phyloP scores from a whole-genome alignment of 2,797 vertebrate species.

The Merluccius polli region DNA sequence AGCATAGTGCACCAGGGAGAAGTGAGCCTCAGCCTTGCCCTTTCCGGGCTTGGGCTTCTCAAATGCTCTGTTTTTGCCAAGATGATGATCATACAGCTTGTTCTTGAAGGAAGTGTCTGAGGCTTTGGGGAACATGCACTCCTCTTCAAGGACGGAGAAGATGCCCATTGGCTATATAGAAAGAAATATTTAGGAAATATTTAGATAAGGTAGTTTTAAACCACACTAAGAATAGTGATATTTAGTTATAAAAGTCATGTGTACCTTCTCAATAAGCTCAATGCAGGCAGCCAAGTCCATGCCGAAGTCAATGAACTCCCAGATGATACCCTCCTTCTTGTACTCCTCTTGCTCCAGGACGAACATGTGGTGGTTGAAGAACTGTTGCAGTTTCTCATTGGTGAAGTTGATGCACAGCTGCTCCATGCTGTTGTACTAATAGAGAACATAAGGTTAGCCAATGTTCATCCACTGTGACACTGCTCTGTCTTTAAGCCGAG shows the following conservation, averaged over 20 bases:
- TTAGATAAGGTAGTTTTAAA: conserved; percentile 32
- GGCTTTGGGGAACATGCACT: conserved; percentile 10
- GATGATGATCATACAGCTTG: conserved; percentile 80
- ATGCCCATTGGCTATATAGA: conserved; percentile 68
- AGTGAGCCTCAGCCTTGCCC: conserved; percentile 74
- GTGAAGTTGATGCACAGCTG: conserved; percentile 78
- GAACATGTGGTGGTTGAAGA: conserved; percentile 76
- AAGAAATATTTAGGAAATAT: conserved; percentile 52
- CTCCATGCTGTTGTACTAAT: conserved; percentile 48
- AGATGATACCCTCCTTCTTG: conserved; percentile 75
- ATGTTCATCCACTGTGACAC: no score
- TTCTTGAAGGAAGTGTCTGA: conserved; percentile 50
- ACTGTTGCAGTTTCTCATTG: conserved; percentile 76
- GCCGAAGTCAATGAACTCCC: conserved; percentile 63
- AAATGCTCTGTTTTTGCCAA: no score
- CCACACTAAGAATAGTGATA: conserved; percentile 7
- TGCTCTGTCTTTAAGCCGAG: no score
- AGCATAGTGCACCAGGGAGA: conserved; percentile 76
- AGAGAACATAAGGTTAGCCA: no score
- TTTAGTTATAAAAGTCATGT: neutral
- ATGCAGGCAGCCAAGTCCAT: conserved; percentile 66
- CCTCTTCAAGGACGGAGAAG: conserved; percentile 4
- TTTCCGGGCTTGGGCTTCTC: conserved; percentile 70
- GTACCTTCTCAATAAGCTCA: conserved; percentile 77
- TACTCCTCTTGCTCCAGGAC: conserved; percentile 77